Evolutionary conservation across 2,888 invertebrate genomes (phyloP).

Genomic region (Volucella zonaria): DNA sequence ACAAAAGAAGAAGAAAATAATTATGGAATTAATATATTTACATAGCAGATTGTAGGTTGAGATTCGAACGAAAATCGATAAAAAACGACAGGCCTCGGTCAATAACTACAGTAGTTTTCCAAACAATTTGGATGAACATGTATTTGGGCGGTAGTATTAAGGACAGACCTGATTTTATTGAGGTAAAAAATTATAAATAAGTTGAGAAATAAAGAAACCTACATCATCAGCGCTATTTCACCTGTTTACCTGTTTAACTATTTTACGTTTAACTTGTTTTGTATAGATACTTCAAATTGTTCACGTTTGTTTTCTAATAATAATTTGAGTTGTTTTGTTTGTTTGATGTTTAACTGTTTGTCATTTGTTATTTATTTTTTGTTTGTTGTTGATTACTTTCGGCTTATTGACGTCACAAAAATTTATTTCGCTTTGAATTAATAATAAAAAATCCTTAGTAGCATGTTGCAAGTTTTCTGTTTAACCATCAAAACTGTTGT

Average conservation of each 20-base stretch:
- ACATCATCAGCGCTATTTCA: too few species aligned
- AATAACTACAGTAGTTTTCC: too few species aligned
- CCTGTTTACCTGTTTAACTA: too few species aligned
- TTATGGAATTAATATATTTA: conserved; percentile 13
- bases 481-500: conserved; percentile 37
- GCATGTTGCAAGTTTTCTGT: conserved; percentile 44
- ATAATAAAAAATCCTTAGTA: conserved; percentile 78
- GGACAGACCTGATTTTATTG: too few species aligned
- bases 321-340: conserved; percentile 20
- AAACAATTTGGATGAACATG: too few species aligned
- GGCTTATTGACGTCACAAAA: conserved; percentile 82
- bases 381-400: conserved; percentile 49
- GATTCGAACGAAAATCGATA: neutral
- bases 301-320: conserved; percentile 51
- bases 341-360: conserved; percentile 60
- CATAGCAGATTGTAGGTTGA: conserved; percentile 3
- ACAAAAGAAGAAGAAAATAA: neutral
- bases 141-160: too few species aligned
- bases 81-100: too few species aligned
- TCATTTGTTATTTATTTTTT: conserved; percentile 60
- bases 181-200: too few species aligned
- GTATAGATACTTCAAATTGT: conserved; percentile 35
- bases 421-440: conserved; percentile 82
- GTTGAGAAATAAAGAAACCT: too few species aligned
- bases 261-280: too few species aligned